Evolutionary conservation across 2,797 vertebrate species (phyloP), one percentile per base, ranked within the genome.

Genomic region (Fistularia tabacaria): DNA sequence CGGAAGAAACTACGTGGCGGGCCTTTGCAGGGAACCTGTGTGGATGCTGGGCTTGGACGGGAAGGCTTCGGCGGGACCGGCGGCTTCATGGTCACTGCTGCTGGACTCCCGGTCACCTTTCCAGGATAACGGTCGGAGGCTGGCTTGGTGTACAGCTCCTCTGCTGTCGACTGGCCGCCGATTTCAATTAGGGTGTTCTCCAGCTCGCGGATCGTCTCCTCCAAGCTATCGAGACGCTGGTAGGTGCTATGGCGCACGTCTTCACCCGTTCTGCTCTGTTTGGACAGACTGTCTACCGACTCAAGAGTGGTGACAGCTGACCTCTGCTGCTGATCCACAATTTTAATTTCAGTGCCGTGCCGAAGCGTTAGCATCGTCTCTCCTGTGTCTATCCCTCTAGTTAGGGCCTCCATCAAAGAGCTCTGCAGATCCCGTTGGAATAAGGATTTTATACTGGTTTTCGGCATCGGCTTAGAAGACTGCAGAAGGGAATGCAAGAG

Each of bases 131-230:
- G 62, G 38, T 37, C 14, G 38, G 36, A 11, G 41, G 53, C 6
- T 5, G 69, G n/a, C 48, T 66, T 62, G 1, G 66, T 36, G 77
- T 85, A 68, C 3, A 73, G 51, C 1, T 70, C 61, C 3, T 77
- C 85, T 0, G 51, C 46, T 0, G 79, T 38, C 3, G 90, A 74
- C 14, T 91, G 89, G 44, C 85, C 80, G 40, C 91, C 77, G 78
- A 98, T 92, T 85, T 95, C 91, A 25, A 83, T 90, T 76, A 98
- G 84, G 50, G 93, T 92, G 62, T 90, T 91, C 71, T 99, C 95
- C 80, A 99, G 88, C 79, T 95, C 92, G 1, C 85, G 87, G 59
- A 99, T 94, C 0, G 91, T 97, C 77, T 99, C 95, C 76, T 99
- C 95, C 74, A 98, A 87, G 80, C 93, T 96, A 74, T 95, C 94